phyloP scores from a whole-genome alignment of 2,888 invertebrate species.

The Sialis lutaria region DNA sequence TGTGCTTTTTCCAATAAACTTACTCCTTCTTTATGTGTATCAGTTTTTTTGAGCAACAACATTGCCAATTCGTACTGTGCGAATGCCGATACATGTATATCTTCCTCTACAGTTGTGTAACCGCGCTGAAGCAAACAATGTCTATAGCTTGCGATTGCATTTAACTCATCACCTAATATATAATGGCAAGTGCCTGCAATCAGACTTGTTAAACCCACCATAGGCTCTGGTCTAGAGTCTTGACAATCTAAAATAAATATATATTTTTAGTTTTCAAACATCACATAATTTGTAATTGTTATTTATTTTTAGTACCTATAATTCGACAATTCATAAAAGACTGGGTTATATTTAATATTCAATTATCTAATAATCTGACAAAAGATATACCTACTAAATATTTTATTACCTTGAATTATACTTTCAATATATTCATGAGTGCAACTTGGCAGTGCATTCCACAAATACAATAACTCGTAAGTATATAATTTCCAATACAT shows the following conservation, averaged over 20 bases:
- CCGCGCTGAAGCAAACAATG: slow-evolving; percentile 21
- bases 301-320: no score
- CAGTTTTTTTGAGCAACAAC: slow-evolving; percentile 24
- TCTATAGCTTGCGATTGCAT: slow-evolving; percentile 22
- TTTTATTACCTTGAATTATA: slow-evolving; percentile 25
- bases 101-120: slow-evolving; percentile 17
- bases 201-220: slow-evolving; percentile 32
- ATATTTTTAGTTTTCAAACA: no score
- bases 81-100: slow-evolving; percentile 43
- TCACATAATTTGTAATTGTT: no score
- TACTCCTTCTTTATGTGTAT: slow-evolving; percentile 33
- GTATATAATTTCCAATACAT: slow-evolving; percentile 37
- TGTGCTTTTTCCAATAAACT: slow-evolving; percentile 28
- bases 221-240: slow-evolving; percentile 26
- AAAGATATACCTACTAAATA: not conserved
- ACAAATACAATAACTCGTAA: slow-evolving; percentile 47
- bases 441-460: slow-evolving; percentile 46
- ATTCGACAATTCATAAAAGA: no score
- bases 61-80: slow-evolving; percentile 44
- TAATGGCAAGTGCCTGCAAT: slow-evolving; percentile 31
- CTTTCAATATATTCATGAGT: slow-evolving; percentile 20
- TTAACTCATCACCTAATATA: slow-evolving; percentile 23
- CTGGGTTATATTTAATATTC: no score
- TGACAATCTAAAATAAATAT: slow-evolving; percentile 19
- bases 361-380: not conserved